These are phyloP conservation scores for Entomobrya proxima DNA, from an alignment of 2,888 invertebrate genomes.

Conservation along the genomic window DNA sequence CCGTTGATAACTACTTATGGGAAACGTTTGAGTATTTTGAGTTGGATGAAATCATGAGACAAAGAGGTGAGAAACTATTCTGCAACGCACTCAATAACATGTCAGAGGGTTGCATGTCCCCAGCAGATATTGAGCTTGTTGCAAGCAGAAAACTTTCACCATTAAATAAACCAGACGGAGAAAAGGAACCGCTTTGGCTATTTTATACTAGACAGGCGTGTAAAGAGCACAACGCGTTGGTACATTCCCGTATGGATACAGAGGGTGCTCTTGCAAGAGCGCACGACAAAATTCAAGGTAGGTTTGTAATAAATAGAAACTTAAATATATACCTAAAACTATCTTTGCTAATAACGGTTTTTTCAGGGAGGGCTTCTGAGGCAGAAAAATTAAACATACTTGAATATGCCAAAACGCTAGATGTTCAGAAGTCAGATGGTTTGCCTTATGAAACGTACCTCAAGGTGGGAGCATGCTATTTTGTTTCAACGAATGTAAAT, in stretches of 20 bases:
- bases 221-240: conserved; percentile 49
- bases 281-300: conserved; percentile 13
- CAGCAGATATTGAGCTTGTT: too few species aligned
- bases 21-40: conserved; percentile 26
- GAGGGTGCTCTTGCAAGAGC: conserved; percentile 4
- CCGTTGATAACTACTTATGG: conserved; percentile 17
- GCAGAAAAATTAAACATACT: neutral
- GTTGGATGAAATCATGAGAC: conserved; percentile 59
- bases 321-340: too few species aligned
- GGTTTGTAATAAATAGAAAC: too few species aligned
- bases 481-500: conserved; percentile 65
- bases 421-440: conserved; percentile 60
- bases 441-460: conserved; percentile 69
- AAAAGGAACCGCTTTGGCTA: conserved; percentile 42
- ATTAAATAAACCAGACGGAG: too few species aligned
- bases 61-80: conserved; percentile 61
- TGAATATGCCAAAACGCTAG: conserved; percentile 10
- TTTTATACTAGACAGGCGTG: conserved; percentile 59
- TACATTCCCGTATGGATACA: neutral
- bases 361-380: neutral
- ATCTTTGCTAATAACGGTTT: too few species aligned
- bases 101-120: too few species aligned
- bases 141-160: too few species aligned
- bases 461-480: conserved; percentile 67
- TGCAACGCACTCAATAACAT: conserved; percentile 61